phyloP scores from a whole-genome alignment of 2,888 invertebrate genomes.

The Synanthedon formicaeformis region DNA sequence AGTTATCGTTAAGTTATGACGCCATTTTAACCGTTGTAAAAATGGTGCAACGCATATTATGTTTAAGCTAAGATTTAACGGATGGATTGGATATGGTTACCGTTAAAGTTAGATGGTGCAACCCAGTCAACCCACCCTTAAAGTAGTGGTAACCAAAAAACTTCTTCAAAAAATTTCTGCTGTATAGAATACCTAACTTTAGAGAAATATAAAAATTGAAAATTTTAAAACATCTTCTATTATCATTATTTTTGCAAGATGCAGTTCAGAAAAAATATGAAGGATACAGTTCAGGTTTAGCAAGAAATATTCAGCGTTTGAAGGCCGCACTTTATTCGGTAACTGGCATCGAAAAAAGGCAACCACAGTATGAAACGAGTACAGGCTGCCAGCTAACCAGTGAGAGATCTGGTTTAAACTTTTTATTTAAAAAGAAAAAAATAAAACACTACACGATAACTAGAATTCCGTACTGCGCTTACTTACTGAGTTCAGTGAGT shows the following conservation, averaged over 20 bases:
- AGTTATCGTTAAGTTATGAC: too few species aligned
- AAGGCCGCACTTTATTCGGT: slow-evolving; percentile 17
- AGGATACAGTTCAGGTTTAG: background rate
- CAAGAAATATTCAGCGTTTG: slow-evolving; percentile 8
- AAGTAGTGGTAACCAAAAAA: too few species aligned
- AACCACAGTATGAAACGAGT: slow-evolving; percentile 12
- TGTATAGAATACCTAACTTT: too few species aligned
- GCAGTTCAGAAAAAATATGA: background rate
- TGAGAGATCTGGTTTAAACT: slow-evolving; percentile 13
- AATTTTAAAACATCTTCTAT: background rate
- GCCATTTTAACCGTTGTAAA: too few species aligned
- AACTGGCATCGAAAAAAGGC: slow-evolving; percentile 13
- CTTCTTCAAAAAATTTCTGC: too few species aligned
- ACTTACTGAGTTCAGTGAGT: background rate
- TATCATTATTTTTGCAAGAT: background rate
- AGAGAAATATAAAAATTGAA: background rate
- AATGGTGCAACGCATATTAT: too few species aligned
- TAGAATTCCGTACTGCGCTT: slow-evolving; percentile 12
- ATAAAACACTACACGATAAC: slow-evolving; percentile 17
- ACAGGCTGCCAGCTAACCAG: slow-evolving; percentile 17
- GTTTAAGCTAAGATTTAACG: too few species aligned
- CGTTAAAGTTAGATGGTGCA: too few species aligned
- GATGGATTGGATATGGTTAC: too few species aligned
- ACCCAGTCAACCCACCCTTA: too few species aligned
- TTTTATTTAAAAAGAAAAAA: slow-evolving; percentile 14